Base-by-base conservation (phyloP, 2,888 invertebrate genomes). In the Macaria liturata region DNA sequence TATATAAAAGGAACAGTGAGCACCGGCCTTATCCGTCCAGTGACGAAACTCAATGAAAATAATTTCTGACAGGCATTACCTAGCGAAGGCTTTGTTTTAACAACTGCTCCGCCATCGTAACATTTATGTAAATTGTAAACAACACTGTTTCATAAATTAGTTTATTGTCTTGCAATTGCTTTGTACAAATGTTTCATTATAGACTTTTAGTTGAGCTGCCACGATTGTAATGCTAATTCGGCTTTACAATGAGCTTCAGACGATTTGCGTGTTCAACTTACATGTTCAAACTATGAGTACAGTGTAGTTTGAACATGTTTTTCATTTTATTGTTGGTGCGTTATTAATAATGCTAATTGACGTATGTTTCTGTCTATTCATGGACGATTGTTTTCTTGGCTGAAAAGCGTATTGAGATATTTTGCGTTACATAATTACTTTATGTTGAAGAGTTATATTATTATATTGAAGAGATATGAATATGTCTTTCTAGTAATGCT, bases 271-370 rank as follows among this genome's bases (percentile, higher is more conserved):
- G 67, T 72, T 67, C 50, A 65, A 58, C 20, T 20, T 20, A 20
- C 20, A 20, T 76, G 66, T 71, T 55, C 54, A 49, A 59, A 58
- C 55, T 60, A 53, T 49, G 55, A 2, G 51, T 57, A 54, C 60
- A 8, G 0, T 34, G 56, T 57, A 60, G 69, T 73, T 75, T 66
- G 66, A 70, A 71, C 65, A 68, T 76, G 69, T 80, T 76, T 80
- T 80, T 69, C 70, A 62, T 63, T 61, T 57, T 56, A 70, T 76
- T 76, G 68, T 76, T 70, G 32, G 56, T 56, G 62, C 34, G 54
- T 64, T 67, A 74, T 76, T 75, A 77, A 81, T 81, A 76, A 75
- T 74, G 72, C 73, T 79, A 80, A 82, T 82, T 79, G 78, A 82
- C 76, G 78, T 69, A 77, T 49, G 57, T 42, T 49, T 61, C 45